Conservation (phyloP, 2,113 vertebrate species). For the Sminthopsis crassicaudata region DNA sequence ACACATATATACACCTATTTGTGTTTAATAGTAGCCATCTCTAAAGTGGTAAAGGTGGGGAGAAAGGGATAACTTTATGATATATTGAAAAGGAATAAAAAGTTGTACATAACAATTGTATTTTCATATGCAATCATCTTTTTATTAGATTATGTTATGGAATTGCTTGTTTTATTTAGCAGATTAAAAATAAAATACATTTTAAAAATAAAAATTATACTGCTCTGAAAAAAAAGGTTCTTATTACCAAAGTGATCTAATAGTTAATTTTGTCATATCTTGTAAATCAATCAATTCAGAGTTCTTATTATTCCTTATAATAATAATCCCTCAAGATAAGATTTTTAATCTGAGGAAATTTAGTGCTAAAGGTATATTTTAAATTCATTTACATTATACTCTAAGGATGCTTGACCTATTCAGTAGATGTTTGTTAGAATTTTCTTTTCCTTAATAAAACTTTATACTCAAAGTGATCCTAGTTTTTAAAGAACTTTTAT, state of each 20-base stretch:
- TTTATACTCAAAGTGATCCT: neutral
- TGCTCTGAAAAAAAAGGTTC: neutral
- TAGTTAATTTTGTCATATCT: neutral
- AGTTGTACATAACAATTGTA: too few species aligned
- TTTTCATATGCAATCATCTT: too few species aligned
- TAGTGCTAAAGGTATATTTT: neutral
- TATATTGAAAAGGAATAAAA: too few species aligned
- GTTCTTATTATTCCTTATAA: neutral
- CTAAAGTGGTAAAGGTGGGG: too few species aligned
- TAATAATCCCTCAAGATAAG: neutral
- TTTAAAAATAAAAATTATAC: too few species aligned
- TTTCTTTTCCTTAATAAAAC: neutral
- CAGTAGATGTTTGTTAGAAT: neutral
- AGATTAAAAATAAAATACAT: too few species aligned
- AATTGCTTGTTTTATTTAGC: too few species aligned
- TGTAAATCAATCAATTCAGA: neutral
- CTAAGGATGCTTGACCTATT: neutral
- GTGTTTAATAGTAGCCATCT: too few species aligned
- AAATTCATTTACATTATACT: neutral
- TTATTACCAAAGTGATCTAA: neutral
- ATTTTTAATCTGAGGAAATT: neutral
- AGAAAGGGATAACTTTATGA: too few species aligned
- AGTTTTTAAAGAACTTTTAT: neutral
- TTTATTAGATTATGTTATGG: too few species aligned
- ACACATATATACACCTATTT: too few species aligned